These are phyloP conservation scores for Holotrichia oblita DNA, from an alignment of 1,140 invertebrate genomes.

Conservation along the genomic window DNA sequence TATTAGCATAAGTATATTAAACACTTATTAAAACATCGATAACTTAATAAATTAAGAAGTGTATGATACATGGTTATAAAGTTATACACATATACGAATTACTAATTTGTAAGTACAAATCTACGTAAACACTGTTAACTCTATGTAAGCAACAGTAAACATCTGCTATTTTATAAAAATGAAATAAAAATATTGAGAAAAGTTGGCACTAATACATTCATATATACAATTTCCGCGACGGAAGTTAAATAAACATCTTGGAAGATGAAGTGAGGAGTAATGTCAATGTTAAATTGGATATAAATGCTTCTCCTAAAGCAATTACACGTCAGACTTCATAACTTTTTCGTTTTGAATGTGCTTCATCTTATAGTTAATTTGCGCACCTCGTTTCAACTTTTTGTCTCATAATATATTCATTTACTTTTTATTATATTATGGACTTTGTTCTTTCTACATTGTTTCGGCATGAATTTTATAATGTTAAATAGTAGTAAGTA, in stretches of 20 bases:
- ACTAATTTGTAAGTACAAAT: constrained; percentile 22
- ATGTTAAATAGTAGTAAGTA: too few relatives aligned
- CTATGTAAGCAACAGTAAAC: constrained; percentile 26
- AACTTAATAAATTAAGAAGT: background rate
- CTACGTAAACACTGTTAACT: constrained; percentile 15
- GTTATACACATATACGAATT: background rate
- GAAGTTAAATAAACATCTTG: too few relatives aligned
- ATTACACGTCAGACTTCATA: constrained; percentile 2
- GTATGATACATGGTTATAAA: background rate
- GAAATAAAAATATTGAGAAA: background rate
- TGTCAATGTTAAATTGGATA: too few relatives aligned
- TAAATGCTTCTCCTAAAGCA: background rate
- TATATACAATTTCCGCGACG: too few relatives aligned
- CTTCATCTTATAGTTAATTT: too few relatives aligned
- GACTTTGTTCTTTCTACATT: too few relatives aligned
- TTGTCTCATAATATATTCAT: too few relatives aligned
- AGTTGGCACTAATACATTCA: background rate
- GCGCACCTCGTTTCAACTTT: too few relatives aligned
- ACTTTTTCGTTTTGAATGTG: background rate
- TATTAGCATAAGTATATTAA: background rate
- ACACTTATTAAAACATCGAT: background rate
- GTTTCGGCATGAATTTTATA: too few relatives aligned
- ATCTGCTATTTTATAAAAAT: background rate
- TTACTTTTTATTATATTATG: too few relatives aligned
- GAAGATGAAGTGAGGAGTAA: too few relatives aligned